Base-by-base conservation (phyloP, 2,113 vertebrate species). In the Heterotis niloticus region DNA sequence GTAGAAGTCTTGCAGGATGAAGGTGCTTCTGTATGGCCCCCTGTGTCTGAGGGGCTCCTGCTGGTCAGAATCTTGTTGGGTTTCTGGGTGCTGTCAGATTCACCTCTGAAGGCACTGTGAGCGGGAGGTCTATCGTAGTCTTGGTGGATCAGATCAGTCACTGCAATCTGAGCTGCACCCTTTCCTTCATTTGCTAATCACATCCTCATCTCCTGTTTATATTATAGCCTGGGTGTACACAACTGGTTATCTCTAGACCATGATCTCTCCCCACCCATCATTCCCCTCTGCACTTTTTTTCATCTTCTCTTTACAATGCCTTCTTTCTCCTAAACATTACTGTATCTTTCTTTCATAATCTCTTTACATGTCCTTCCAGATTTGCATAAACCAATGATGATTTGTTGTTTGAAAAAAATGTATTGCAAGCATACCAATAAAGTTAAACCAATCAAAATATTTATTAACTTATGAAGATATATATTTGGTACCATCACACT, bases 131-230 rank as follows among this genome's bases (percentile, higher is more conserved):
- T 82, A 82, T 87, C 79, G 52, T 78, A 74, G n/a, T 3, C 71
- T 60, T 18, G 54, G 24, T 59, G 72, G 11, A 57, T 60, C 26
- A 24, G 11, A 74, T 60, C 26, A 24, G 23, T 82, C 78, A 72
- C 24, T 76, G 82, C 88, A 87, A 90, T 92, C 89, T 91, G 83
- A 90, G 92, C 85, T 91, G 88, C 91, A 83, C 90, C 92, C 91
- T 91, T 91, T 84, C 91, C 87, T 90, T 90, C 76, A 92, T 92
- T 91, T 88, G 75, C 90, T 91, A 91, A 92, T 93, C 91, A 0
- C 80, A 75, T 56, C 84, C 79, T 20, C 84, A 90, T 93, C 91
- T 91, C 84, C 87, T 92, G 90, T 92, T 91, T 91, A 84, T 86
- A 85, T 85, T 86, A 79, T 86, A 81, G n/a, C 83, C 81, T 79